Evolutionary conservation across 1,140 invertebrate genomes (phyloP), one percentile per base, ranked within the genome.

Genomic region (Reticulitermes speratus): DNA sequence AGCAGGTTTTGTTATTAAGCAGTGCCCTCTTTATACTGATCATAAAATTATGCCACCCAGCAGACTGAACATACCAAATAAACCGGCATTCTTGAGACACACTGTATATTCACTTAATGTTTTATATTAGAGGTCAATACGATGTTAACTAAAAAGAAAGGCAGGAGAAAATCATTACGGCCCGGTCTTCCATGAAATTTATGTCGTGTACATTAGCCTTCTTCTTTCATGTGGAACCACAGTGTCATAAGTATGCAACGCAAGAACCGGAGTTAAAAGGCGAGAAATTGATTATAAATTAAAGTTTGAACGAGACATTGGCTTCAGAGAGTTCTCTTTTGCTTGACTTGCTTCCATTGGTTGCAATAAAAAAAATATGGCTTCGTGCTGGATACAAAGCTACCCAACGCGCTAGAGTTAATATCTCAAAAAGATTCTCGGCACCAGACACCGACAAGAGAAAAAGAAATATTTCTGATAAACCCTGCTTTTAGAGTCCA

Each of bases 281-380:
- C 65, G 65, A 75, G 65, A 75, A 75, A 75, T 75, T 75, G 65
- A 75, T 75, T 75, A 75, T 75, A 75, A 75, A 75, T 75, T 75
- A 16, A 25, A 75, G 65, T 30, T 75, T 75, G 65, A 75, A 30
- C 65, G 65, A 75, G 65, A 14, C 65, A 30, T 1, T 25, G n/a
- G n/a, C 65, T 75, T 75, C 65, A 30, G 65, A n/a, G 65, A 9
- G 3, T 8, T 30, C n/a, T 30, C 65, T 30, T 75, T n/a, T 75
- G 65, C 65, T 75, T 30, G 25, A n/a, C 7, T 75, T 75, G 65
- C 8, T 75, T 75, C 25, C 25, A 75, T 6, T 75, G 25, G 25
- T 30, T 11, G 65, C 11, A 30, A 25, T 5, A 30, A 75, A 8
- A 75, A 30, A 75, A 75, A 75, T 30, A 3, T 30, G n/a, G 25